phyloP scores from a whole-genome alignment of 2,797 vertebrate species.

The Myripristis murdjan region DNA sequence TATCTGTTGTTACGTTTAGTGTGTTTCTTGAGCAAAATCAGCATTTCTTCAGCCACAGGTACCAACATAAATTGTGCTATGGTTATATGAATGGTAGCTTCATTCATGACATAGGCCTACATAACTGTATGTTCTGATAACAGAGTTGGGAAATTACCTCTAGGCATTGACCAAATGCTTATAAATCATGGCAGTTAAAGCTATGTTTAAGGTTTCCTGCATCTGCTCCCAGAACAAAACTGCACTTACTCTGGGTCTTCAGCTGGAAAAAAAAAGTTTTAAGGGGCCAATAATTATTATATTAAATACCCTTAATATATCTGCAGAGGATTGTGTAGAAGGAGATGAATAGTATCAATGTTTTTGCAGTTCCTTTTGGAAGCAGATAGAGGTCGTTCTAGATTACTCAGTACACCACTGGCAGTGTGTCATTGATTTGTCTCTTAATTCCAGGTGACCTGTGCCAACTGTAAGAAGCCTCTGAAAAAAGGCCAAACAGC shows the following conservation, averaged over 20 bases:
- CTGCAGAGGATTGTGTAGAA: background rate
- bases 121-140: background rate
- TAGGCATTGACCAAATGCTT: background rate
- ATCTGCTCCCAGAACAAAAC: background rate
- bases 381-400: background rate
- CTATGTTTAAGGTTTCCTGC: no score
- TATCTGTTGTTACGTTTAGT: background rate
- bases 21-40: background rate
- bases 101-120: background rate
- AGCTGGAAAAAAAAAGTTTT: background rate
- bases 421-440: slow-evolving; percentile 26
- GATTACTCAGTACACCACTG: background rate
- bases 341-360: no score
- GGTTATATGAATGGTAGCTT: no score
- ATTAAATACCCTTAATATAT: background rate
- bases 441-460: slow-evolving; percentile 88
- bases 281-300: no score
- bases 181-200: no score
- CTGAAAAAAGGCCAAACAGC: slow-evolving; percentile 99
- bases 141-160: background rate
- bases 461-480: slow-evolving; percentile 99
- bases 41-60: background rate
- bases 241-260: background rate
- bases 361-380: no score
- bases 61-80: background rate